phyloP scores from a whole-genome alignment of 2,113 vertebrate genomes.

The Protobothrops mucrosquamatus region DNA sequence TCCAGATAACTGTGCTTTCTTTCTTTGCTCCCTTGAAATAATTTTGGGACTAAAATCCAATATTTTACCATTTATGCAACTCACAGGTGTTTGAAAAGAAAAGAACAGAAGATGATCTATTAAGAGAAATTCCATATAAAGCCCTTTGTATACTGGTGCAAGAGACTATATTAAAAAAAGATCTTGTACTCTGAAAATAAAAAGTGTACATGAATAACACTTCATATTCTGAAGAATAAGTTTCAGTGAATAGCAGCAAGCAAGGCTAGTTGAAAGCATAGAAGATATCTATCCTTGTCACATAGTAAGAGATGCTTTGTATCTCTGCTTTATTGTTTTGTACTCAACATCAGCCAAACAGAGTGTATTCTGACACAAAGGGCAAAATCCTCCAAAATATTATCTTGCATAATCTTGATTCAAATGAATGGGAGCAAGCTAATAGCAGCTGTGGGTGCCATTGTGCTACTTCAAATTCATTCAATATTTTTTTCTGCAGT shows the following conservation, averaged over 20 bases:
- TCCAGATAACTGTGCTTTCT: background rate
- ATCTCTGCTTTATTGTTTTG: constrained; percentile 2
- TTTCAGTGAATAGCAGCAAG: constrained; percentile 13
- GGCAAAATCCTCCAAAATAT: background rate
- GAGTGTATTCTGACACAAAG: constrained; percentile 29
- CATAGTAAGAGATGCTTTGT: constrained; percentile 7
- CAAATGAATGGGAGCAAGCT: background rate
- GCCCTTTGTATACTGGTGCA: constrained; percentile 31
- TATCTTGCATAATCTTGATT: background rate
- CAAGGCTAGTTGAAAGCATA: constrained; percentile 11
- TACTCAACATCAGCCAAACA: constrained; percentile 39
- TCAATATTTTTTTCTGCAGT: background rate
- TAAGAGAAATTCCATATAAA: constrained; percentile 20
- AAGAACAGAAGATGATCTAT: constrained; percentile 21
- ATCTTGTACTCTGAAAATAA: constrained; percentile 22
- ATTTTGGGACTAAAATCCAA: constrained; percentile 12
- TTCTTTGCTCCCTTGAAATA: background rate
- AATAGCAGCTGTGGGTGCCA: background rate
- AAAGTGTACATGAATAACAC: constrained; percentile 33
- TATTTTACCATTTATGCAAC: constrained; percentile 27
- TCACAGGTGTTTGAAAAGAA: background rate
- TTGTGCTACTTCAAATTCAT: background rate
- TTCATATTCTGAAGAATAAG: constrained; percentile 29
- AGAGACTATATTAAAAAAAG: constrained; percentile 19
- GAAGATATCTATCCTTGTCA: constrained; percentile 13